Base-by-base conservation (phyloP, 2,113 vertebrate genomes). In the Arizona elegans region DNA sequence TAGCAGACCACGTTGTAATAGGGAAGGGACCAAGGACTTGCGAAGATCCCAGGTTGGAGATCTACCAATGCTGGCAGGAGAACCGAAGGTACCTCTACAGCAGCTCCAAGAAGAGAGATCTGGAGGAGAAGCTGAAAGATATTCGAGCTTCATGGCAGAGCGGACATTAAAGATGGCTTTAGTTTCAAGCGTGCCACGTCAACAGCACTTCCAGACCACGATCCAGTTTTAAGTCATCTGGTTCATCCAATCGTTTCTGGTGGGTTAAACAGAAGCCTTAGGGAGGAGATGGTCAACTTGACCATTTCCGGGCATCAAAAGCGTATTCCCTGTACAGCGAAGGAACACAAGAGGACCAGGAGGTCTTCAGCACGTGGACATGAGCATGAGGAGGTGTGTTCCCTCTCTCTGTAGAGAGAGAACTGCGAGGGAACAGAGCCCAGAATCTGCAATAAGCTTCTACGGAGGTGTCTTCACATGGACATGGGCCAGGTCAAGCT, bases 391-490 rank as follows among this genome's bases (percentile, higher is more conserved):
- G 65, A 90, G 19, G 93, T 15, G 0, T 55, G 2, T 29, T 70
- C 92, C 91, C 93, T 92, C 87, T 90, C 0, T 0, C 88, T n/a
- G 43, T 9, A 8, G 33, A 75, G 59, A 56, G 59, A 21, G 90
- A 94, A 86, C 90, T 93, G 92, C 89, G 92, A 86, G 91, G 92
- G 94, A 90, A 87, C 70, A 90, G 93, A 90, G 94, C 81, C 95
- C 87, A 90, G 86, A 95, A 47, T 91, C 95, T 92, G 88, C 91
- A 93, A 90, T 70, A 90, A 94, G 89, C 55, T 95, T 96, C 95
- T 91, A 55, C 93, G 94, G 59, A 62, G 65, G 47, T 47, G 89
- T 50, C 89, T 94, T 85, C 92, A 55, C 91, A 47, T 43, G 89
- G 91, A 89, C 93, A 95, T 90, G 94, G 91, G 86, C 56, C 93